phyloP scores from a whole-genome alignment of 2,888 invertebrate species.

The Scrobipalpa costella region DNA sequence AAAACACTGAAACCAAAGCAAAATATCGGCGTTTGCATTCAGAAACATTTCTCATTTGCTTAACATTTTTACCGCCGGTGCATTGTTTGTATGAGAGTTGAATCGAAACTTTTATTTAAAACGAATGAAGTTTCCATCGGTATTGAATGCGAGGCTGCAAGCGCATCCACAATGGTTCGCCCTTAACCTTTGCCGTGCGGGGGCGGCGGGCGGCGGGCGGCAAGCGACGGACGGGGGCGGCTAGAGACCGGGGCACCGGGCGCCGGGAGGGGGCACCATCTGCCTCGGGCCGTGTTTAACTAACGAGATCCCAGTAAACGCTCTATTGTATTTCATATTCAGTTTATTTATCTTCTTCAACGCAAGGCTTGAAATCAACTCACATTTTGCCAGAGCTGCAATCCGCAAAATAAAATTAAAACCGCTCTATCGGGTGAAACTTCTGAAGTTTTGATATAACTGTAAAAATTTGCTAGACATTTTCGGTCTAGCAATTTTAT shows the following conservation, averaged over 20 bases:
- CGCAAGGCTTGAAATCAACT: slow-evolving; percentile 38
- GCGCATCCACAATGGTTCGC: slow-evolving; percentile 46
- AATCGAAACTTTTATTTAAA: slow-evolving; percentile 26
- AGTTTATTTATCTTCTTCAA: slow-evolving; percentile 49
- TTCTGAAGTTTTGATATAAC: slow-evolving; percentile 7
- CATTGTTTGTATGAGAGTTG: slow-evolving; percentile 24
- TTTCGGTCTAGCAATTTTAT: slow-evolving; percentile 4
- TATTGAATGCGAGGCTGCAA: slow-evolving; percentile 40
- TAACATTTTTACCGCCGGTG: slow-evolving; percentile 10
- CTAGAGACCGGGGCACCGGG: slow-evolving; percentile 20
- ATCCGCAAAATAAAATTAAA: slow-evolving; percentile 10
- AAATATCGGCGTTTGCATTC: slow-evolving; percentile 16
- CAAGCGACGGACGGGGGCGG: slow-evolving; percentile 23
- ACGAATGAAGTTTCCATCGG: slow-evolving; percentile 23
- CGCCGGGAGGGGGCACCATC: slow-evolving; percentile 35
- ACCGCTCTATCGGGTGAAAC: background rate
- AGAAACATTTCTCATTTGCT: slow-evolving; percentile 19
- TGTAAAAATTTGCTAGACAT: too few species aligned
- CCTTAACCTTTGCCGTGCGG: slow-evolving; percentile 44
- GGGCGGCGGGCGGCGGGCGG: slow-evolving; percentile 32
- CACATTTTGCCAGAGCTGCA: slow-evolving; percentile 26
- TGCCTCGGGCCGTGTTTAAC: slow-evolving; percentile 56
- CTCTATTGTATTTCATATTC: slow-evolving; percentile 56
- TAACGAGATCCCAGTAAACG: slow-evolving; percentile 68
- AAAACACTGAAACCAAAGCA: slow-evolving; percentile 5